phyloP scores from a whole-genome alignment of 37 sponge, comb jelly and placozoan genomes.

The Beroe forskalii region DNA sequence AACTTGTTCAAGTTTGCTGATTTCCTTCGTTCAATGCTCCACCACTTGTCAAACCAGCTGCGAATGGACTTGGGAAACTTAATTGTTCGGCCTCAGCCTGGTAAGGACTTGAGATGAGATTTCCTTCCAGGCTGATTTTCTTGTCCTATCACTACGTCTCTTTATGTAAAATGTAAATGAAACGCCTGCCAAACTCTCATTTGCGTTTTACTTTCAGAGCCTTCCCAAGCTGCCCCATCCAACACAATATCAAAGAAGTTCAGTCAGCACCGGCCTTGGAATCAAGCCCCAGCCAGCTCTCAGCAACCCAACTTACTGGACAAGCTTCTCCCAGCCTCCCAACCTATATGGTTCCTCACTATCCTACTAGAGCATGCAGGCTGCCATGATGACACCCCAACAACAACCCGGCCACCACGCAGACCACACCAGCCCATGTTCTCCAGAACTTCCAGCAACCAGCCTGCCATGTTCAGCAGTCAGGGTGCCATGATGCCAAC shows the following conservation, averaged over 20 bases:
- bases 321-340: neutral
- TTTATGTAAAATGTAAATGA: no score
- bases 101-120: neutral
- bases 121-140: neutral
- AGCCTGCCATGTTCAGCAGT: neutral
- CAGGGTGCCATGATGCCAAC: neutral
- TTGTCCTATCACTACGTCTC: no score
- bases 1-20: constrained; percentile 27
- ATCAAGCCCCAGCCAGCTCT: neutral
- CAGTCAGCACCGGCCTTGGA: neutral
- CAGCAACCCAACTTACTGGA: constrained; percentile 26
- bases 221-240: no score
- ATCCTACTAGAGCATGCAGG: neutral
- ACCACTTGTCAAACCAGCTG: neutral
- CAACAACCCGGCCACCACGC: neutral
- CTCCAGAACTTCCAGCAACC: neutral
- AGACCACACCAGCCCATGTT: neutral
- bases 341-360: neutral
- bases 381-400: neutral
- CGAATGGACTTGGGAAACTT: neutral
- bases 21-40: constrained; percentile 25
- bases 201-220: no score
- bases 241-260: no score
- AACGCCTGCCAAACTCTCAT: no score
- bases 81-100: constrained; percentile 19